A percentile compares a stretch with the other conserved stretches of the same genome.
Evolutionary conservation across 2,113 vertebrate species (phyloP).

Genomic region (Malaclemys terrapin): DNA sequence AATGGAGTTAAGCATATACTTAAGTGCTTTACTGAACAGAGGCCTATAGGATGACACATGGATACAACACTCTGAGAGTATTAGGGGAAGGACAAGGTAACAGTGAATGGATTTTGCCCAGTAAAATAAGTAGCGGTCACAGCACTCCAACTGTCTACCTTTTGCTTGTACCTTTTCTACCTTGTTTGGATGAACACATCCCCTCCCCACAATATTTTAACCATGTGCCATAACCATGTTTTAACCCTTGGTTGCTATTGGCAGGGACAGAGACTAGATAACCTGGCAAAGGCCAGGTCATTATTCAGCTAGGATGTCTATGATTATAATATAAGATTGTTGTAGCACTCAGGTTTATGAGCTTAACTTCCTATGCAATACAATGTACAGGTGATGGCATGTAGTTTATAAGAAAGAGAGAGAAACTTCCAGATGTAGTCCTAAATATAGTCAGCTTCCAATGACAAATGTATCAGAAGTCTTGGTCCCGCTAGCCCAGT

Average conservation of each 20-base stretch:
- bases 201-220: not conserved
- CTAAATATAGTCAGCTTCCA: not conserved
- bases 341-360: not conserved
- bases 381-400: not conserved
- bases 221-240: not conserved
- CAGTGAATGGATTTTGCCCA: not conserved
- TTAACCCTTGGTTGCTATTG: not conserved
- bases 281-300: fast-evolving
- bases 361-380: not conserved
- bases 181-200: not conserved
- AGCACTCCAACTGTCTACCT: not conserved
- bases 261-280: not conserved
- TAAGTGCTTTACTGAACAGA: not conserved
- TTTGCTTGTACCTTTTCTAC: not conserved
- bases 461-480: not conserved
- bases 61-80: not conserved
- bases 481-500: not conserved
- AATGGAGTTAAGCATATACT: not conserved
- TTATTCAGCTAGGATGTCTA: fast-evolving
- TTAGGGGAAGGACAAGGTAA: not conserved
- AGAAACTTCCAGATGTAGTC: not conserved
- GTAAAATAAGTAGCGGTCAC: not conserved
- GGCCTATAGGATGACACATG: not conserved
- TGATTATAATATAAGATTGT: not conserved
- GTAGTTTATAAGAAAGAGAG: not conserved